Percentiles rank a stretch among this genome's conserved stretches.
These are phyloP conservation scores for Sialia sialis DNA, from an alignment of 2,113 vertebrate genomes.

Conservation along the genomic window DNA sequence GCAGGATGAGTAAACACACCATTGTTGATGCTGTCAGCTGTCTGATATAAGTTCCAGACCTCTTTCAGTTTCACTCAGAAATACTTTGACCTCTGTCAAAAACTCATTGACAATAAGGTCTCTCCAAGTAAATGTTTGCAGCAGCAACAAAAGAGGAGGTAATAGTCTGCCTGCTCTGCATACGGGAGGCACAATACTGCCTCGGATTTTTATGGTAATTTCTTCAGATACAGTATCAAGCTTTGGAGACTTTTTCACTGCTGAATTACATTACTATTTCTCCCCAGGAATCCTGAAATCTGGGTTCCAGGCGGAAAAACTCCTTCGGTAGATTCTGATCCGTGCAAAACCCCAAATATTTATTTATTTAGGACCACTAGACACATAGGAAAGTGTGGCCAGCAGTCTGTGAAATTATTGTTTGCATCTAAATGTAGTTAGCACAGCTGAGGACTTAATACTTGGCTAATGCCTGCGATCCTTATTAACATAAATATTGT, in stretches of 20 bases:
- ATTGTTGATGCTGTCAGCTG: slow-evolving; percentile 55
- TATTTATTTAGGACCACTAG: background rate
- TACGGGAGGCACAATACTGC: slow-evolving; percentile 20
- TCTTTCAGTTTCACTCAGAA: slow-evolving; percentile 54
- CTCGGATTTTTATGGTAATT: slow-evolving; percentile 56
- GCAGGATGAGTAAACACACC: slow-evolving; percentile 38
- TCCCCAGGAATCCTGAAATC: background rate
- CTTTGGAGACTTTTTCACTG: background rate
- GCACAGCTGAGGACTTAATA: slow-evolving; percentile 62
- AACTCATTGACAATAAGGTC: slow-evolving; percentile 57
- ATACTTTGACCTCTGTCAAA: slow-evolving; percentile 61
- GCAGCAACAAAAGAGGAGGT: slow-evolving; percentile 53
- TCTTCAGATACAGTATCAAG: slow-evolving; percentile 20
- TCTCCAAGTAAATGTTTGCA: slow-evolving; percentile 53
- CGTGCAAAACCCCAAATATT: background rate
- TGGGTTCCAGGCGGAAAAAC: background rate
- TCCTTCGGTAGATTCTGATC: background rate
- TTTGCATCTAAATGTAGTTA: slow-evolving; percentile 34
- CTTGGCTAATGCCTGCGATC: slow-evolving; percentile 12
- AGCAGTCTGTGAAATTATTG: slow-evolving; percentile 47
- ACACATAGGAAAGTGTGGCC: background rate
- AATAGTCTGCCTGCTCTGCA: slow-evolving; percentile 50
- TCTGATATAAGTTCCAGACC: slow-evolving; percentile 33
- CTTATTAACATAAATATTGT: slow-evolving; percentile 60
- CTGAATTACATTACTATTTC: slow-evolving; percentile 7